These are phyloP conservation scores for Drosophila triauraria DNA, from an alignment of 1,140 invertebrate species.

Conservation along the genomic window DNA sequence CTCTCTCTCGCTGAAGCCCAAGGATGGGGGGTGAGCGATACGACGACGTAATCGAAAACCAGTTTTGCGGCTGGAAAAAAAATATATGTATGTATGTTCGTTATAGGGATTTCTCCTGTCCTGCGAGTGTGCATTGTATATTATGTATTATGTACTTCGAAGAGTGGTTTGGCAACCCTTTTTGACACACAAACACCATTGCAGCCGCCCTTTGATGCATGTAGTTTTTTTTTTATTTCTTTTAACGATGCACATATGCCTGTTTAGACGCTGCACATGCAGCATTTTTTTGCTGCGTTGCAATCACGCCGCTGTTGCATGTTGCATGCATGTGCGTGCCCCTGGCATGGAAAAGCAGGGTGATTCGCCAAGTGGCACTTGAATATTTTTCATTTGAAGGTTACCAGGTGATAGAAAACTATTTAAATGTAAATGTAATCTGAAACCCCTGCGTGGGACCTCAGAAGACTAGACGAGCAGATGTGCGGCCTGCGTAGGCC, in stretches of 20 bases:
- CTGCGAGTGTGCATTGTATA: constrained; percentile 9
- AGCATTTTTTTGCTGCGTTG: constrained; percentile 55
- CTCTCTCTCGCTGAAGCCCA: constrained; percentile 10
- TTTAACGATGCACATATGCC: constrained; percentile 41
- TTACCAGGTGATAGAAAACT: neutral
- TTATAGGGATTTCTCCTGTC: constrained; percentile 63
- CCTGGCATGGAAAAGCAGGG: constrained; percentile 36
- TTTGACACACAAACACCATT: constrained; percentile 78
- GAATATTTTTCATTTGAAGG: neutral
- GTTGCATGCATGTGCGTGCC: constrained; percentile 60
- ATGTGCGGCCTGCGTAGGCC: no score
- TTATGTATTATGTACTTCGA: constrained; percentile 25
- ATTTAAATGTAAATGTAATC: no score
- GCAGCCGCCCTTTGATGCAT: constrained; percentile 22
- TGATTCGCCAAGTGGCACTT: constrained; percentile 21
- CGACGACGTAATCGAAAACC: constrained; percentile 71
- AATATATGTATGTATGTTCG: constrained; percentile 36
- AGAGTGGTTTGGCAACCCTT: constrained; percentile 79
- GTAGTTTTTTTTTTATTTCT: constrained; percentile 16
- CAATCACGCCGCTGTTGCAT: constrained; percentile 72
- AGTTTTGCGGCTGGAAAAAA: constrained; percentile 51
- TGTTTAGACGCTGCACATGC: constrained; percentile 55
- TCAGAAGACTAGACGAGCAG: no score
- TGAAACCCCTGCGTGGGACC: no score
- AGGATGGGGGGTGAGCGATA: neutral